These are phyloP conservation scores for Pseudomyrmex gracilis DNA, from an alignment of 1,140 invertebrate species.

Conservation along the genomic window DNA sequence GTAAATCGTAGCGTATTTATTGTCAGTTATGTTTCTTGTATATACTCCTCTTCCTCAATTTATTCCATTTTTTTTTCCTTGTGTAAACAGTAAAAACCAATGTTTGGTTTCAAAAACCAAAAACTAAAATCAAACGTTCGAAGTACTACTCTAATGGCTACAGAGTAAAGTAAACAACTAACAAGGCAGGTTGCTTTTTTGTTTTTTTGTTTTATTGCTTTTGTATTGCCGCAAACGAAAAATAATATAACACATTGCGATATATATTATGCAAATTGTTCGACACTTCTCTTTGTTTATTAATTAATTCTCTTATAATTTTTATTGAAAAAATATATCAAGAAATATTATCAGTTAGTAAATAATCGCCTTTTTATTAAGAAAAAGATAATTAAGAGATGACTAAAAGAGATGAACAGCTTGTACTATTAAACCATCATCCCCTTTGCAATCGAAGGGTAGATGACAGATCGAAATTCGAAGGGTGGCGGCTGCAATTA, in stretches of 20 bases:
- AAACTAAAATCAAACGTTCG: constrained; percentile 19
- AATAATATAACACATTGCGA: background rate
- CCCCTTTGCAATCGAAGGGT: constrained; percentile 10
- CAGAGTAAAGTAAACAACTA: background rate
- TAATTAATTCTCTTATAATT: background rate
- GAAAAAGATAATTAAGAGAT: constrained; percentile 15
- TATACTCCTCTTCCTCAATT: background rate
- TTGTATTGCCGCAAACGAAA: background rate
- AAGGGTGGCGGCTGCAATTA: constrained; percentile 73
- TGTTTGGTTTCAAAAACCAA: constrained; percentile 5
- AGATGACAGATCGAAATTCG: constrained; percentile 72
- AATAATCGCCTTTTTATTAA: background rate
- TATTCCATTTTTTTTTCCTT: constrained; percentile 13
- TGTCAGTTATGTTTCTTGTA: constrained; percentile 5
- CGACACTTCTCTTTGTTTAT: background rate
- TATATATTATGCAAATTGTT: background rate
- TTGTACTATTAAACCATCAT: background rate
- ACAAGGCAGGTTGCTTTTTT: no score
- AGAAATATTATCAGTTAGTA: background rate
- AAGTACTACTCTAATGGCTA: constrained; percentile 26
- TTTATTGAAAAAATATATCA: background rate
- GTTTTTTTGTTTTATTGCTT: background rate
- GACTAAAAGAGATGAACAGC: background rate
- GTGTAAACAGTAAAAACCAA: constrained; percentile 21
- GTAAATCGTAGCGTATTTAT: constrained; percentile 13